Percentiles rank a stretch among this genome's conserved stretches.
These are phyloP conservation scores for Rhynchophorus ferrugineus DNA, from an alignment of 1,140 invertebrate genomes.

Conservation along the genomic window DNA sequence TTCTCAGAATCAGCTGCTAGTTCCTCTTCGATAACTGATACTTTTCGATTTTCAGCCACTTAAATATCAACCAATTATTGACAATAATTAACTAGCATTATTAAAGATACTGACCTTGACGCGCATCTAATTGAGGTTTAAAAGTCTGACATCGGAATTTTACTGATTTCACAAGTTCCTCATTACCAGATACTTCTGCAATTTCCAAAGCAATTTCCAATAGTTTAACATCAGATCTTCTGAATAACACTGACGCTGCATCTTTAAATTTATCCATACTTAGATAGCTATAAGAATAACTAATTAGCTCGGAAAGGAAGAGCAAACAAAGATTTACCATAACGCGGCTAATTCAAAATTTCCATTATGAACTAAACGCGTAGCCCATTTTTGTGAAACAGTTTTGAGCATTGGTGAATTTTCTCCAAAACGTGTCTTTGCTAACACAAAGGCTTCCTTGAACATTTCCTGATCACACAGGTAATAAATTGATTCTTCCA, in stretches of 20 bases:
- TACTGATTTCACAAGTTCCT: slow-evolving; percentile 25
- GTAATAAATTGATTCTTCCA: slow-evolving; percentile 51
- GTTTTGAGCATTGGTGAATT: slow-evolving; percentile 45
- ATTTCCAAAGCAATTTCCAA: slow-evolving; percentile 33
- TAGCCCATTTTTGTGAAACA: slow-evolving; percentile 49
- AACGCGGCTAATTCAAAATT: slow-evolving; percentile 52
- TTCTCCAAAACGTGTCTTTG: slow-evolving; percentile 47
- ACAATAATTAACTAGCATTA: too few species aligned
- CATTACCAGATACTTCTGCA: slow-evolving; percentile 29
- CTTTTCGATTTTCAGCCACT: too few species aligned
- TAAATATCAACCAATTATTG: too few species aligned
- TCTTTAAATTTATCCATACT: slow-evolving; percentile 29
- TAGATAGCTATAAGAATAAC: slow-evolving; percentile 33
- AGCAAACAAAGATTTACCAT: slow-evolving; percentile 43
- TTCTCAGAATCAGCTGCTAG: too few species aligned
- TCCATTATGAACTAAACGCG: slow-evolving; percentile 40
- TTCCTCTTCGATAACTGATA: too few species aligned
- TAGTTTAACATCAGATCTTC: slow-evolving; percentile 25
- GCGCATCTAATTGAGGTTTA: too few species aligned
- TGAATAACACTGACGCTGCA: slow-evolving; percentile 32
- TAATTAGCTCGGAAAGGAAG: slow-evolving; percentile 1
- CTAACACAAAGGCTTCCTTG: slow-evolving; percentile 56
- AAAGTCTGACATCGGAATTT: slow-evolving; percentile 17
- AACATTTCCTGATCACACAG: slow-evolving; percentile 47
- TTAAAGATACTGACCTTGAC: too few species aligned